Conservation (phyloP, 1,140 invertebrate genomes). For the Agrilus planipennis region DNA sequence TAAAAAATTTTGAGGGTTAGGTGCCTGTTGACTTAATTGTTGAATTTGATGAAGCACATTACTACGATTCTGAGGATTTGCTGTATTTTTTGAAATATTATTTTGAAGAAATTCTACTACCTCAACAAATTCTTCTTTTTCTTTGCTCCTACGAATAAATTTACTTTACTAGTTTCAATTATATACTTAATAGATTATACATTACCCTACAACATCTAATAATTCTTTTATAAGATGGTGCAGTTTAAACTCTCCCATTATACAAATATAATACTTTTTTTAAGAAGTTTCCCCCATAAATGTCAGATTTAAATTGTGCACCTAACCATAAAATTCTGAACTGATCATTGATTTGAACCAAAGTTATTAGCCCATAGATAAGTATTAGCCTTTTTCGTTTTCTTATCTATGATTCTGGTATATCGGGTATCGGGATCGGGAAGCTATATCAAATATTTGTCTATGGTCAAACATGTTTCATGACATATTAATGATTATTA, state of each 20-base stretch:
- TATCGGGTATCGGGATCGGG: too few species aligned
- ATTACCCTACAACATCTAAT: constrained; percentile 36
- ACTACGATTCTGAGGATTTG: constrained; percentile 15
- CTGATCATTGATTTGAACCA: too few species aligned
- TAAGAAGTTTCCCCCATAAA: too few species aligned
- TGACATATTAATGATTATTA: too few species aligned
- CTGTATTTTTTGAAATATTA: constrained; percentile 22
- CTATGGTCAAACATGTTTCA: too few species aligned
- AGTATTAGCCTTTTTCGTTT: too few species aligned
- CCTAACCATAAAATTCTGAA: too few species aligned
- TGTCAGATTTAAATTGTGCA: too few species aligned
- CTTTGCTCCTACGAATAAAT: constrained; percentile 30
- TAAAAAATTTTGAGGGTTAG: constrained; percentile 35
- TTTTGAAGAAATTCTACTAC: constrained; percentile 40
- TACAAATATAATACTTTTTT: constrained; percentile 2
- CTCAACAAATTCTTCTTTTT: too few species aligned
- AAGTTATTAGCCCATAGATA: too few species aligned
- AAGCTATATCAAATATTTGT: too few species aligned
- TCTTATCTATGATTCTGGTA: too few species aligned
- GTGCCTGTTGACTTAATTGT: constrained; percentile 33
- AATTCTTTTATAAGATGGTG: constrained; percentile 38
- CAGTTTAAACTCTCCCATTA: constrained; percentile 44
- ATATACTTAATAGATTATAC: constrained; percentile 6
- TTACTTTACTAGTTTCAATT: constrained; percentile 11
- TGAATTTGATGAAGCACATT: constrained; percentile 34